Evolutionary conservation across 2,888 invertebrate species (phyloP).

Genomic region (Calameuta filiformis): DNA sequence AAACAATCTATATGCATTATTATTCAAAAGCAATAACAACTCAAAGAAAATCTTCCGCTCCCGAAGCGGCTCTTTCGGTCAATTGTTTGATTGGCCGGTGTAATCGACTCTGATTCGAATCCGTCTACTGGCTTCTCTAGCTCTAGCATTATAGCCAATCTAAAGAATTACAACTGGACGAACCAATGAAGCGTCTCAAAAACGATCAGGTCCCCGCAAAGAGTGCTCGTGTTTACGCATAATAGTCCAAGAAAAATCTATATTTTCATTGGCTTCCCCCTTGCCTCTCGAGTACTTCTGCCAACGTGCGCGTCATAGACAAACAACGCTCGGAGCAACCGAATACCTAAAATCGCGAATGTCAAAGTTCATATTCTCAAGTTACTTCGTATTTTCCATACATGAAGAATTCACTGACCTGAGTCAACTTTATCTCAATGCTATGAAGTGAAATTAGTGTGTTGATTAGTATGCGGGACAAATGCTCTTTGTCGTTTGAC

Average conservation of each 20-base stretch:
- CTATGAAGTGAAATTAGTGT: not conserved
- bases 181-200: not conserved
- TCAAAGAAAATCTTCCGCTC: constrained; percentile 18
- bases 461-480: not conserved
- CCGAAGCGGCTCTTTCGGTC: constrained; percentile 11
- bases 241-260: not conserved
- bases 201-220: too few relatives aligned
- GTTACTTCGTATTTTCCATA: not conserved
- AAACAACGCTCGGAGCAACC: too few relatives aligned
- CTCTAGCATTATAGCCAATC: not conserved
- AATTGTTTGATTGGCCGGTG: constrained; percentile 22
- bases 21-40: not conserved
- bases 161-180: not conserved
- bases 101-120: constrained; percentile 17
- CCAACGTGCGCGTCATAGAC: not conserved
- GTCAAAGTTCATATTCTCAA: not conserved
- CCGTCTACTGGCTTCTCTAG: not conserved
- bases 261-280: not conserved
- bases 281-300: not conserved
- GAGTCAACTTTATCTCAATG: not conserved
- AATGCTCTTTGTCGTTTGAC: not conserved
- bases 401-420: not conserved
- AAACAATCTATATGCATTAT: not conserved
- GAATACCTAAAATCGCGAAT: not conserved
- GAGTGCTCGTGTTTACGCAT: too few relatives aligned